A percentile compares a stretch with the other conserved stretches of the same genome.
Evolutionary conservation across 2,113 vertebrate genomes (phyloP).

Genomic region (Ictalurus furcatus): DNA sequence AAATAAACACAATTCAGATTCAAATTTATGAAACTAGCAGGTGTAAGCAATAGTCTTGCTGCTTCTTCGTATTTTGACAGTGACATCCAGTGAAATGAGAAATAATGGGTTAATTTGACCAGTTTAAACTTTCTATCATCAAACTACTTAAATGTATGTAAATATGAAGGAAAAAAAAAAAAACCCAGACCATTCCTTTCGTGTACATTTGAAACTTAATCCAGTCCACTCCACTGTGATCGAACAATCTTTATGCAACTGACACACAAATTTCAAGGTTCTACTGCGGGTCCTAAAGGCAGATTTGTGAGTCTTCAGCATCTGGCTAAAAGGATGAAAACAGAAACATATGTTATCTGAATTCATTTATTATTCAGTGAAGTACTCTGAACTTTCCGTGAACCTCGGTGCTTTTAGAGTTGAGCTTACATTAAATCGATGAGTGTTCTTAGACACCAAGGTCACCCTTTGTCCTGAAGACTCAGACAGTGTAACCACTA

Average conservation of each 20-base stretch:
- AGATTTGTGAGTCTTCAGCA: neutral
- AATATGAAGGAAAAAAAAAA: neutral
- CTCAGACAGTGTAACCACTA: conserved; percentile 14
- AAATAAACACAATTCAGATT: neutral
- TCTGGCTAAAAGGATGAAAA: conserved; percentile 17
- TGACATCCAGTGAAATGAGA: neutral
- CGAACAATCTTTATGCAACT: neutral
- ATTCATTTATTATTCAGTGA: conserved; percentile 38
- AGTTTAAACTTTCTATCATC: neutral
- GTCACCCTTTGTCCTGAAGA: conserved; percentile 30
- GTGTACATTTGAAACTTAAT: neutral
- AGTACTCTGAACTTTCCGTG: conserved; percentile 14
- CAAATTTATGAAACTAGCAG: neutral
- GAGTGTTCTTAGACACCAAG: conserved; percentile 11
- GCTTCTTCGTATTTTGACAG: neutral
- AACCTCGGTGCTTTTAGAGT: conserved; percentile 3
- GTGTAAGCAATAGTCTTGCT: neutral
- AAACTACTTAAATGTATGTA: neutral
- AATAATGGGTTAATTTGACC: neutral
- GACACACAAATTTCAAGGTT: neutral
- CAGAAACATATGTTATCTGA: conserved; percentile 18
- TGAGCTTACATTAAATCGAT: neutral
- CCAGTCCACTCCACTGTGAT: neutral
- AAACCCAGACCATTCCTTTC: neutral
- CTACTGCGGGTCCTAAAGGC: neutral